phyloP scores from a whole-genome alignment of 2,888 invertebrate genomes.

The Anticlea derivata region DNA sequence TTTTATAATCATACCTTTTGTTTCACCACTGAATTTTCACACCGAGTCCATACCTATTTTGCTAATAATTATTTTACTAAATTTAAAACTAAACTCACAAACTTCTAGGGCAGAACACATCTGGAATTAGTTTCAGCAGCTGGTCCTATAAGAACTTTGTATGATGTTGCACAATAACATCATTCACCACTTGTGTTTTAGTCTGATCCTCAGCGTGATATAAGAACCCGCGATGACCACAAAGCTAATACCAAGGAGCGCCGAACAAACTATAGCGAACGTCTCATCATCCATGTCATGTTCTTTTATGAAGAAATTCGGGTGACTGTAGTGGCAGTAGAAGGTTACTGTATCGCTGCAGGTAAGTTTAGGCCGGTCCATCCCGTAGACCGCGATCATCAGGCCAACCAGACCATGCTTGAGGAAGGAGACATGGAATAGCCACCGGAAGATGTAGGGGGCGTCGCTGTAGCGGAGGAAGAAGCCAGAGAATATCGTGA shows the following conservation, averaged over 20 bases:
- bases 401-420: slow-evolving; percentile 95
- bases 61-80: too few species aligned
- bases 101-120: too few species aligned
- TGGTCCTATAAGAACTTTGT: neutral
- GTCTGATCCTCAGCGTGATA: slow-evolving; percentile 86
- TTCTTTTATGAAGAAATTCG: slow-evolving; percentile 88
- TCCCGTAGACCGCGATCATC: slow-evolving; percentile 92
- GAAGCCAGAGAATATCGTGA: slow-evolving; percentile 96
- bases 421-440: slow-evolving; percentile 94
- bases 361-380: slow-evolving; percentile 88
- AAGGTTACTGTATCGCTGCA: slow-evolving; percentile 87
- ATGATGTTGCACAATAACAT: too few species aligned
- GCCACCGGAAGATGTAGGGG: slow-evolving; percentile 90
- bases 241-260: slow-evolving; percentile 86
- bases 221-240: slow-evolving; percentile 86
- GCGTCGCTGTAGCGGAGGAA: slow-evolving; percentile 93
- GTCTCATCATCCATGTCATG: slow-evolving; percentile 87
- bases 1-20: too few species aligned
- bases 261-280: slow-evolving; percentile 86
- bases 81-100: too few species aligned
- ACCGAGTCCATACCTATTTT: too few species aligned
- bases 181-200: slow-evolving; percentile 79
- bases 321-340: slow-evolving; percentile 89
- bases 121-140: too few species aligned
- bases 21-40: too few species aligned